Percentiles rank a stretch among this genome's conserved stretches.
Evolutionary conservation across 2,797 vertebrate genomes (phyloP).

Genomic region (Intellagama lesueurii): DNA sequence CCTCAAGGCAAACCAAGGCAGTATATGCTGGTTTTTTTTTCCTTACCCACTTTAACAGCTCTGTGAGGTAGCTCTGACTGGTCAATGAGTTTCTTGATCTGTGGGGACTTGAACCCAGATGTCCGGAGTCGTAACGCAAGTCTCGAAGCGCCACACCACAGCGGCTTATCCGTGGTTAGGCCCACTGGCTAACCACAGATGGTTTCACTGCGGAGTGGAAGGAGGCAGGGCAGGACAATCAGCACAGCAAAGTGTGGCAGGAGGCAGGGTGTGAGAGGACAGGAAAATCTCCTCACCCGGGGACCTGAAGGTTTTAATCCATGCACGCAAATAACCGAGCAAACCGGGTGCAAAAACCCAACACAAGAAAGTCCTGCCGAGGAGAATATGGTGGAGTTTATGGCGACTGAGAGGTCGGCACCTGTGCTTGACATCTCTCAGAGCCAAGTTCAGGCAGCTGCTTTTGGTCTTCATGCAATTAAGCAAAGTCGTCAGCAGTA

Average conservation of each 20-base stretch:
- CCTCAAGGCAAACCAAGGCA: too few relatives aligned
- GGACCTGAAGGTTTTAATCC: constrained; percentile 43
- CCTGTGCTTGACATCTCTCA: constrained; percentile 1
- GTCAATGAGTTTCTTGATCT: too few relatives aligned
- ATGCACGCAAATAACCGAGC: constrained; percentile 44
- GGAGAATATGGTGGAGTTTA: neutral
- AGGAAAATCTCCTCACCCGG: too few relatives aligned
- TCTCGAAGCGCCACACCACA: too few relatives aligned
- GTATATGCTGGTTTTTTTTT: too few relatives aligned
- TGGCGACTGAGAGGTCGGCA: neutral
- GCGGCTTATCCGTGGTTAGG: too few relatives aligned
- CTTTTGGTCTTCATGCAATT: accelerated
- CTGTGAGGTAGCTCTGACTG: too few relatives aligned
- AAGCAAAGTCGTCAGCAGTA: accelerated
- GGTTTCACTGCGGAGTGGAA: too few relatives aligned
- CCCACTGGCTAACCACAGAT: too few relatives aligned
- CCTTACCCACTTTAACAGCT: too few relatives aligned
- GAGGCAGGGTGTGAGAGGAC: neutral
- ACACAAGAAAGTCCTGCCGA: constrained; percentile 32
- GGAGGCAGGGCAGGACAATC: constrained; percentile 25
- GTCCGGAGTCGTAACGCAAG: too few relatives aligned
- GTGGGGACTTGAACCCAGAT: too few relatives aligned
- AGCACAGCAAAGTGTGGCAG: constrained; percentile 52
- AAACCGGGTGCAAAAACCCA: neutral
- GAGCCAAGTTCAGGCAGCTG: neutral